Evolutionary conservation across 2,888 invertebrate genomes (phyloP), one percentile per base, ranked within the genome.

Genomic region (Conistra vaccinii): DNA sequence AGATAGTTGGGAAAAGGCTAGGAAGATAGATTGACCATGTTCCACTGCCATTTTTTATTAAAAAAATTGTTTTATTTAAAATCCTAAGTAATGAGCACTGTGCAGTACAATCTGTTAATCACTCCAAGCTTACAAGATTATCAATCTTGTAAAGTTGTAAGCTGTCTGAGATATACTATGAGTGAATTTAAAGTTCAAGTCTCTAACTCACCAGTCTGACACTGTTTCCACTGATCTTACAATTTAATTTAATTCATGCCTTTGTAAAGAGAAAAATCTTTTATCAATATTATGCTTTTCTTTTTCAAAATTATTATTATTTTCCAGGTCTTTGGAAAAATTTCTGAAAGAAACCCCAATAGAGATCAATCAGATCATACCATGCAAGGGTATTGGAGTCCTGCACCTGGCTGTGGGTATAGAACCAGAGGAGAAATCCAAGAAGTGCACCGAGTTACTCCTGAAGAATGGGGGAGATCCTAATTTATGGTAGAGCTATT

Each of bases 341-440:
- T 91, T 92, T 76, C 83, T 96, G 12, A 97, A 85, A 32, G 90
- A 92, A 57, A 91, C 97, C 88, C 93, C 96, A 53, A 97, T 98
- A 10, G 96, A 98, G 92, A 97, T 98, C 0, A 98, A 98, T 92
- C 93, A 97, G 48, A 95, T 98, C 69, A 96, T 98, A 90, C 97
- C 97, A 48, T 97, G 97, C 63, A 97, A 97, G 88, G 98, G 98
- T 83, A 97, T 98, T 66, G 97, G 98, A 0, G 97, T 98, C 0
- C 96, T 98, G 86, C 98, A 98, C 90, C 97, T 98, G 86, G 97
- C 97, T 0, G 97, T 98, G 61, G 98, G 98, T 2, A 97, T 98
- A 91, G 97, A 97, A 67, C 97, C 97, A 23, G 92, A 97, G 71
- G 94, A 96, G 32, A 97, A 98, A 88, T 97, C 98, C 0, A 95